Base-by-base conservation (phyloP, 2,797 vertebrate species). In the Poecilia picta region DNA sequence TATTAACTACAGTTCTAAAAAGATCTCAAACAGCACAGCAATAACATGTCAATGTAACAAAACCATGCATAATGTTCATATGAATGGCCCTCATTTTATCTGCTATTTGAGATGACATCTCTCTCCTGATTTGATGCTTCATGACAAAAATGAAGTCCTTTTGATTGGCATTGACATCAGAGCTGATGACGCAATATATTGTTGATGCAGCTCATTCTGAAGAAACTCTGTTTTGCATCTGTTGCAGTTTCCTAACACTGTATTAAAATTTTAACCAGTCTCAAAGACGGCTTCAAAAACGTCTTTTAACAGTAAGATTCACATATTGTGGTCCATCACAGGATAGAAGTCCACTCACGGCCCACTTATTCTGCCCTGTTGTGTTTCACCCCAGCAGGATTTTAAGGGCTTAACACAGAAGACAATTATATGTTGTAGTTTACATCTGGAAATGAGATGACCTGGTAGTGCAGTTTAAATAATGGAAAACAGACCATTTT, bases 351-450 rank as follows among this genome's bases (percentile, higher is more conserved):
- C 64, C 64, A 39, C 20, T 39, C 39, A 39, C 41, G 73, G 55
- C 71, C 45, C 83, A 74, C 51, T 72, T 66, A 64, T 78, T 80
- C 73, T 74, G 53, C 80, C 73, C 49, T 75, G 1, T 84, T 75
- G 1, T 84, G 79, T 80, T 72, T 86, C 73, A 71, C 78, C 80
- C 88, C 82, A 85, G 76, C 43, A 28, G 84, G 76, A 28, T 77
- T 86, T 87, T 20, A 79, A 49, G 33, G 87, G 81, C 88, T 94
- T 89, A 88, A 62, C 84, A 55, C 68, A 78, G 74, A 85, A 89
- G 88, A 79, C 82, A 80, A 86, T 89, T 87, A 92, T 84, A 82
- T 81, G 78, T 68, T 89, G 85, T 76, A 81, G 83, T 83, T 91
- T 89, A 87, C 80, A 82, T 85, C 85, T 82, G 45, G 47, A 85